Conservation (phyloP, 2,113 vertebrate species). For the Castor canadensis region DNA sequence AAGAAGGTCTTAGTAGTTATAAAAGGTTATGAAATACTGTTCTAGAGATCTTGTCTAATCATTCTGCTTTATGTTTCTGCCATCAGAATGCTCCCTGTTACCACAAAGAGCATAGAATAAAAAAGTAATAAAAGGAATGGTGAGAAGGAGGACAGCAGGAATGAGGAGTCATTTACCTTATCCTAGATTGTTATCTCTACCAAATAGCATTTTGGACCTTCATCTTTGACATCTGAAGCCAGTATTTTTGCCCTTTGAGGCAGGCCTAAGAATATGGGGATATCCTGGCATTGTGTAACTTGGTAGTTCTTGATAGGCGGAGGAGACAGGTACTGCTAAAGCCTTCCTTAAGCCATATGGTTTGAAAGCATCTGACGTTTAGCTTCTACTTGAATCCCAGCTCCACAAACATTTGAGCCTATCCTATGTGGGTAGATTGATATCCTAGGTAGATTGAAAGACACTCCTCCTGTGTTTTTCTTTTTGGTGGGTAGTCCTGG, state of each 20-base stretch:
- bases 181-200: not conserved
- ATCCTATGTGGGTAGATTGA: not conserved
- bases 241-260: not conserved
- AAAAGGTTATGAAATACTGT: not conserved
- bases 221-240: not conserved
- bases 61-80: not conserved
- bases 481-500: not conserved
- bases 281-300: not conserved
- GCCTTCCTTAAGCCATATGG: not conserved
- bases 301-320: not conserved
- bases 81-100: not conserved
- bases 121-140: not conserved
- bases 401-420: not conserved
- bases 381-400: not conserved
- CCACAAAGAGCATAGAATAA: not conserved
- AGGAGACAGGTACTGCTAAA: not conserved
- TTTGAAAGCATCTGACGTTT: not conserved
- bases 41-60: slow-evolving; percentile 13
- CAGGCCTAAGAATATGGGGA: not conserved
- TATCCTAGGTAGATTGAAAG: not conserved
- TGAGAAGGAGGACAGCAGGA: not conserved
- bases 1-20: not conserved
- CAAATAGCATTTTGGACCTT: not conserved
- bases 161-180: not conserved
- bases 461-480: not conserved